A percentile compares a stretch with the other conserved stretches of the same genome.
Evolutionary conservation across 2,113 vertebrate genomes (phyloP).

Genomic region (Limanda limanda): DNA sequence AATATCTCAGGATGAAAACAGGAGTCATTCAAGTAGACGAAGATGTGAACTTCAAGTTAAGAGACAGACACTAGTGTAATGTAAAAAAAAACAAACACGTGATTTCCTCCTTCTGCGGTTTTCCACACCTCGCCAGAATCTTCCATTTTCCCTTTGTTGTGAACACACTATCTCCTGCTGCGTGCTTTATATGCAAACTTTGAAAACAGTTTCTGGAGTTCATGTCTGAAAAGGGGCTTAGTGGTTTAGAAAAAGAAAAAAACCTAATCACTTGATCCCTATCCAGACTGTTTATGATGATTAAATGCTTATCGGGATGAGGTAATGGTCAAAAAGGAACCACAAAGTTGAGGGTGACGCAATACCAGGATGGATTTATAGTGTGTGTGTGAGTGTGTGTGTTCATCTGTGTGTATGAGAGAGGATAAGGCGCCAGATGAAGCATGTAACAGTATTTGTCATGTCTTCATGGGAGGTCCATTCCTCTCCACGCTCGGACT

Average conservation of each 20-base stretch:
- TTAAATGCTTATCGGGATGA: conserved; percentile 16
- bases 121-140: too few relatives aligned
- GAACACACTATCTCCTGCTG: too few relatives aligned
- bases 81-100: too few relatives aligned
- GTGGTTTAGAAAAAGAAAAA: background rate
- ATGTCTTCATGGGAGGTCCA: conserved; percentile 71
- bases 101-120: too few relatives aligned
- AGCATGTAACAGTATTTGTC: conserved; percentile 78
- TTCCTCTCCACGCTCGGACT: conserved; percentile 52
- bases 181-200: too few relatives aligned
- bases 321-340: conserved; percentile 4
- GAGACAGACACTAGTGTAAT: too few relatives aligned
- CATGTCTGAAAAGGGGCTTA: background rate
- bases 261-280: too few relatives aligned
- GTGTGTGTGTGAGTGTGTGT: conserved; percentile 14
- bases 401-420: conserved; percentile 6
- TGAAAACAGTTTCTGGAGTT: background rate
- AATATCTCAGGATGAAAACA: too few relatives aligned
- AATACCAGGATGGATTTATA: conserved; percentile 32
- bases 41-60: too few relatives aligned
- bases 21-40: too few relatives aligned
- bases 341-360: conserved; percentile 11
- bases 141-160: too few relatives aligned
- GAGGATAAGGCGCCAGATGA: conserved; percentile 57
- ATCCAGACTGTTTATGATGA: background rate